Base-by-base conservation (phyloP, 2,797 vertebrate species). In the Megalops cyprinoides region DNA sequence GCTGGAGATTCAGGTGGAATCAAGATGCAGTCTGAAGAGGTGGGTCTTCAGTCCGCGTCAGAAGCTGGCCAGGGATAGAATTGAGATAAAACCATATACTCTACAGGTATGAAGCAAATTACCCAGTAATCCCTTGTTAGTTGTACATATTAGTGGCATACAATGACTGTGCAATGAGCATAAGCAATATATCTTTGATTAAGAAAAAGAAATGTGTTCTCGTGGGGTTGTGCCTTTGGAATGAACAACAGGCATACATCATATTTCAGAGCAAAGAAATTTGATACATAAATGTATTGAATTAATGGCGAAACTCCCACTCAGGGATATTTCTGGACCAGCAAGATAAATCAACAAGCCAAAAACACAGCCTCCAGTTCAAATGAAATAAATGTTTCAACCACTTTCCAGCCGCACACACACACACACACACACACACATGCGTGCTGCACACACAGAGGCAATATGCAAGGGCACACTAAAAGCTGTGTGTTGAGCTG, bases 291-390 rank as follows among this genome's bases (percentile, higher is more conserved):
- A 49, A 74, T 42, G 76, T 56, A 69, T 65, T 46, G 69, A 81
- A 80, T 80, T 74, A 80, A 80, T 80, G 79, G 56, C 79, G 51
- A 49, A 25, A 81, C 80, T 67, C 80, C 80, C 74, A 81, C 80
- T 69, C 80, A 81, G 80, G 62, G 80, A 69, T 81, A 81, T 81
- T 81, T 81, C 48, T 81, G 80, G 74, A 55, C 74, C 60, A 5
- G 79, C 25, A 76, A 80, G 75, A 76, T 65, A 80, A 75, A 75
- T 75, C 39, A 75, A 80, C 74, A 80, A 34, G 67, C 69, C 69
- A 62, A 76, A 67, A 44, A 55, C 60, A 49, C 80, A 67, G 74
- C 74, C 74, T 77, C 42, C 74, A 77, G 80, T 81, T 76, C 42
- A 77, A 67, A 28, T 69, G 74, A 81, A 69, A 48, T 71, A 34